Evolutionary conservation across 2,797 vertebrate species (phyloP), one percentile per base, ranked within the genome.

Genomic region (Apogon talboti): DNA sequence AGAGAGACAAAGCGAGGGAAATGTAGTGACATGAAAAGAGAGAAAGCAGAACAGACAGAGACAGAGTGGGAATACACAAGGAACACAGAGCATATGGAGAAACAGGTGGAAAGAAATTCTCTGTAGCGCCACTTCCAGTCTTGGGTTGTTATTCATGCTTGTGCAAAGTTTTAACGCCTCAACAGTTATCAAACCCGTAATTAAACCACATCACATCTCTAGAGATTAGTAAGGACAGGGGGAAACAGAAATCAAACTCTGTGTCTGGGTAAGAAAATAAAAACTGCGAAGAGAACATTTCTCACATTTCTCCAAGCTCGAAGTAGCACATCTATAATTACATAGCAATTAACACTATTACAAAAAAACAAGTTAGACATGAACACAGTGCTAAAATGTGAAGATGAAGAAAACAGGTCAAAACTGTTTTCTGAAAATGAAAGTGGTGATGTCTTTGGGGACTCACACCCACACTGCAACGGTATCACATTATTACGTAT

Each of bases 161-260:
- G n/a, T 1, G 35, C 37, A 62, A 37, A 21, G 62, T n/a, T 61
- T 75, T 40, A 57, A 72, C 40, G 58, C 68, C 47, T 79, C 46
- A 16, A 49, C 69, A 57, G 42, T 66, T 67, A 74, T 55, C 67
- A 52, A 63, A 46, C 72, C 57, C 62, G 74, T 74, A 71, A 79
- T 83, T 66, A 76, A 81, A 68, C 38, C 37, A 55, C 61, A 50
- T 54, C 45, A 59, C 38, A 51, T 63, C 54, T 76, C 38, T 55
- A 24, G 76, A 12, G 46, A 8, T 69, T 60, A 15, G 33, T 8
- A 70, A 47, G 38, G 46, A 9, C 44, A 28, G 8, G 49, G 49
- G 50, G 38, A 50, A 28, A 49, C 42, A 60, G n/a, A 44, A 16
- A 18, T 57, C 45, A 30, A 51, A 75, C 53, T 51, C 56, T 18